Conservation (phyloP, 2,113 vertebrate species). For the Anser cygnoides region DNA sequence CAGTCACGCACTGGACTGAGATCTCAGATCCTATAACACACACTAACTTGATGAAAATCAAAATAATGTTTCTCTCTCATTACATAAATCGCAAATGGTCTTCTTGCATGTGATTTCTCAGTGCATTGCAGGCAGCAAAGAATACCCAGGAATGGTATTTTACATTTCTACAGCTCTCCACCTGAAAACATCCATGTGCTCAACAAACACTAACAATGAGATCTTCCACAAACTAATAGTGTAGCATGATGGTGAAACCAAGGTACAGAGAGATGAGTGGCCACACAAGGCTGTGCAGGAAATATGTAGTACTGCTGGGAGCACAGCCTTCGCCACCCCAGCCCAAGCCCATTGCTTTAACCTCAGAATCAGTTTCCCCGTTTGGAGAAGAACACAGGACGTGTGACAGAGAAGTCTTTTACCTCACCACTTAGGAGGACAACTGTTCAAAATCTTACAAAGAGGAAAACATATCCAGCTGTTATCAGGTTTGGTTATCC, state of each 20-base stretch:
- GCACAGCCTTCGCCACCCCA: neutral
- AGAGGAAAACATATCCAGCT: neutral
- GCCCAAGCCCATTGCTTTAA: neutral
- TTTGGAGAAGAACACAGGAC: neutral
- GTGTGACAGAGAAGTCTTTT: neutral
- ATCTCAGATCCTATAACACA: neutral
- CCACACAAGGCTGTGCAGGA: neutral
- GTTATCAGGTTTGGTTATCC: neutral
- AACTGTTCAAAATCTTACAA: neutral
- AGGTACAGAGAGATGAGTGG: neutral
- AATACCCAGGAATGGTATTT: neutral
- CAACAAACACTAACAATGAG: neutral
- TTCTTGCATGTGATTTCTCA: neutral
- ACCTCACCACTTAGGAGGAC: neutral
- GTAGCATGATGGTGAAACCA: neutral
- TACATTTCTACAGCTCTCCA: neutral
- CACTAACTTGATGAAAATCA: neutral
- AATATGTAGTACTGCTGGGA: neutral
- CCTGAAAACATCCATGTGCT: neutral
- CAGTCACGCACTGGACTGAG: neutral
- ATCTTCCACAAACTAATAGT: neutral
- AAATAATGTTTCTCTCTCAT: neutral
- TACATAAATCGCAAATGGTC: neutral
- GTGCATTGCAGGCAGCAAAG: rapidly evolving
- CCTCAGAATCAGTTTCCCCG: neutral